A percentile compares a stretch with the other conserved stretches of the same genome.
Evolutionary conservation across 1,140 invertebrate species (phyloP).

Genomic region (Drosophila ficusphila): DNA sequence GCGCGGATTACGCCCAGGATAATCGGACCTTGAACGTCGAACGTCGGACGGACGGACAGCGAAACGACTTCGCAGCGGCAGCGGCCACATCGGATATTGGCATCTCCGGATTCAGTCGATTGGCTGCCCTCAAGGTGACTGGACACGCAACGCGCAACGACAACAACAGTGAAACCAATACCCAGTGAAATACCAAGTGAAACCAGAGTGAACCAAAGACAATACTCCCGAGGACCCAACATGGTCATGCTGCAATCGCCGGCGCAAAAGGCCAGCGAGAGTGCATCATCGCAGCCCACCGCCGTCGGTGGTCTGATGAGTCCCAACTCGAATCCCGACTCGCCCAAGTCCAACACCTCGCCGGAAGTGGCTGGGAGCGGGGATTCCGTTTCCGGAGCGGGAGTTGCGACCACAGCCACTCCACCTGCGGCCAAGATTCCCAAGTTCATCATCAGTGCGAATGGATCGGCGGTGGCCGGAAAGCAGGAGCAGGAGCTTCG

Average conservation of each 20-base stretch:
- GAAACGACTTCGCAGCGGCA: conserved; percentile 1
- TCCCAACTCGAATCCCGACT: conserved; percentile 79
- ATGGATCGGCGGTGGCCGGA: conserved; percentile 25
- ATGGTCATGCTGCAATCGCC: conserved; percentile 84
- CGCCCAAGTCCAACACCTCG: conserved; percentile 79
- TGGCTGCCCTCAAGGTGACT: conserved; percentile 80
- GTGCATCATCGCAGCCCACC: conserved; percentile 40
- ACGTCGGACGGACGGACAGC: conserved; percentile 14
- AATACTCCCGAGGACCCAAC: conserved; percentile 7
- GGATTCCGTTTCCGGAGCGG: conserved; percentile 11
- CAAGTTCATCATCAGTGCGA: conserved; percentile 73
- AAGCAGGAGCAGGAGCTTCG: conserved; percentile 68
- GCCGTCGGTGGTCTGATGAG: conserved; percentile 73
- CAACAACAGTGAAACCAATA: conserved; percentile 17
- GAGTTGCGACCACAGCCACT: conserved; percentile 1
- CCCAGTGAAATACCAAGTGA: conserved; percentile 26
- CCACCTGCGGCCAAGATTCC: conserved; percentile 63
- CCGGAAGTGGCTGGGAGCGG: conserved; percentile 56
- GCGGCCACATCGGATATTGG: conserved; percentile 44
- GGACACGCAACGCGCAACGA: conserved; percentile 63
- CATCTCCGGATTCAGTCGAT: conserved; percentile 74
- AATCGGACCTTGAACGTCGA: too few species aligned
- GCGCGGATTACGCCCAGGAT: conserved; percentile 75
- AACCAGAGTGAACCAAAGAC: conserved; percentile 5
- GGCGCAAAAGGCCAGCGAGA: conserved; percentile 70